phyloP scores from a whole-genome alignment of 2,113 vertebrate species.

The Carlito syrichta region DNA sequence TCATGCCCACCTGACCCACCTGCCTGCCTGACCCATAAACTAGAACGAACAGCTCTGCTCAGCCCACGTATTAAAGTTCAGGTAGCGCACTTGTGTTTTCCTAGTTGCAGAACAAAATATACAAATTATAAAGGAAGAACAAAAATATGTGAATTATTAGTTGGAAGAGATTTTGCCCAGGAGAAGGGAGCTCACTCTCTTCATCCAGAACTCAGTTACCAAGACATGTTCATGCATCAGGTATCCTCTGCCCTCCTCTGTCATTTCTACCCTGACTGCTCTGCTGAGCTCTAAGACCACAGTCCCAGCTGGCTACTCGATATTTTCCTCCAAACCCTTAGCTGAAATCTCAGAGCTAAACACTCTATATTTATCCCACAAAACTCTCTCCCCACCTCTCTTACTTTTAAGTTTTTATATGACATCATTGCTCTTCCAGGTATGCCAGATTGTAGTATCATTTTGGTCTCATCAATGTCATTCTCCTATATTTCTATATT shows the following conservation, averaged over 20 bases:
- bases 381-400: background rate
- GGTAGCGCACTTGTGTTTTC: background rate
- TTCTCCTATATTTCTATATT: background rate
- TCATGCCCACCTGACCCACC: too few species aligned
- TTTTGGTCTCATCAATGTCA: background rate
- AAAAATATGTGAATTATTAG: too few species aligned
- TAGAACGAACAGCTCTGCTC: background rate
- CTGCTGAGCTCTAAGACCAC: background rate
- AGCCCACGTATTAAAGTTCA: background rate
- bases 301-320: background rate
- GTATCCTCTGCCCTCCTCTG: background rate
- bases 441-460: background rate
- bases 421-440: background rate
- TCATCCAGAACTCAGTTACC: background rate
- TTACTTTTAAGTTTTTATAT: background rate
- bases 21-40: background rate
- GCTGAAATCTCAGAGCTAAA: background rate
- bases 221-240: background rate
- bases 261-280: background rate
- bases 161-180: background rate
- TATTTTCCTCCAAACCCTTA: background rate
- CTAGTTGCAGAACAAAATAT: background rate
- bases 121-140: background rate
- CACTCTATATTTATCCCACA: background rate
- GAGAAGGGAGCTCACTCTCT: background rate